Percentiles rank a stretch among this genome's conserved stretches.
These are phyloP conservation scores for Elanoides forficatus DNA, from an alignment of 2,113 vertebrate species.

Conservation along the genomic window DNA sequence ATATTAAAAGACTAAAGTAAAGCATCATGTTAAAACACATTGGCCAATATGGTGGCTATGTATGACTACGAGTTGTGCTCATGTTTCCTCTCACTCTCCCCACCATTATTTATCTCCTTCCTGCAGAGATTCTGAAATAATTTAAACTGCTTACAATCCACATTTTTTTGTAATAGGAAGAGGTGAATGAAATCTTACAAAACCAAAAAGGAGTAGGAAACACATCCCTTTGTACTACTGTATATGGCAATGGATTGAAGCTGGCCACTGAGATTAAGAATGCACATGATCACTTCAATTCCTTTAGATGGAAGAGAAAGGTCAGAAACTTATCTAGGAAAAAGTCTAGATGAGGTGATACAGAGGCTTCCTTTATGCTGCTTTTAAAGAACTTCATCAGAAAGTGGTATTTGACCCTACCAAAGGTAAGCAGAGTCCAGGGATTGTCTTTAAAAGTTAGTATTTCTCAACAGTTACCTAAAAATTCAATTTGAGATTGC, in stretches of 20 bases:
- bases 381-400: conserved; percentile 32
- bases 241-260: background rate
- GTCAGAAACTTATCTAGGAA: background rate
- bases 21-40: background rate
- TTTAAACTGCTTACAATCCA: background rate
- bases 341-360: conserved; percentile 13
- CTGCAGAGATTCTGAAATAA: background rate
- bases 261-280: conserved; percentile 10
- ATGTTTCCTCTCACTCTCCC: background rate
- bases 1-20: background rate
- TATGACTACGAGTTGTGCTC: fast-evolving
- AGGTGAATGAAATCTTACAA: background rate
- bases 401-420: conserved; percentile 40
- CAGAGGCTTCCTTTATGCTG: conserved; percentile 1
- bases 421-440: conserved; percentile 13
- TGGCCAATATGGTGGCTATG: background rate
- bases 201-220: background rate
- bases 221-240: background rate
- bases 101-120: background rate
- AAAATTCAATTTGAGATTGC: background rate
- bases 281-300: background rate
- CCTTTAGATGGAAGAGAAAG: conserved; percentile 1
- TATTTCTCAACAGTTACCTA: conserved; percentile 18
- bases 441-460: conserved; percentile 1
- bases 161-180: background rate